Base-by-base conservation (phyloP, 2,113 vertebrate genomes). In the Jacana jacana region DNA sequence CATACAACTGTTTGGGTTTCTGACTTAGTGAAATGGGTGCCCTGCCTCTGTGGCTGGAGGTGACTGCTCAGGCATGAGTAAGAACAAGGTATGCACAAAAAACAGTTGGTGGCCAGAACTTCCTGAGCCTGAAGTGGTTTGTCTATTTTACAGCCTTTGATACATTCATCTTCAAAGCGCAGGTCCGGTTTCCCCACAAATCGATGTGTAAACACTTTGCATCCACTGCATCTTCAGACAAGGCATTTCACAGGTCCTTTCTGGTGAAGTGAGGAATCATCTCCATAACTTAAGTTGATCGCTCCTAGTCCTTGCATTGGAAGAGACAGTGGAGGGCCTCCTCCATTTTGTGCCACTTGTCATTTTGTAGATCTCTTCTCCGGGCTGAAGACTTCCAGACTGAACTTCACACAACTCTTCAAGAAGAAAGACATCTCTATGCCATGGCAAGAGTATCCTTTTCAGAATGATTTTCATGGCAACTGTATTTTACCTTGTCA, bases 401-500 rank as follows among this genome's bases (percentile, higher is more conserved):
- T 55, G 60, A 11, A 15, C 51, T 73, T 58, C 37, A 31, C 4
- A 11, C 18, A 8, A 1, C 2, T 3, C 19, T 65, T 60, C 6
- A n/a, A 31, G 49, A 24, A 39, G 17, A 40, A 28, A 37, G 49
- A 5, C 18, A 2, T 2, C 44, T 71, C 39, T 30, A 13, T 44
- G 61, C 54, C 3, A 0, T 1, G 16, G 39, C 61, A 58, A 31
- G 46, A 30, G 5, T 35, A 46, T 46, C 27, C 27, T 60, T 23
- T 37, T 16, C 9, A 49, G 61, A 69, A 35, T 0, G 0, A 15
- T 51, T 46, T 64, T 39, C n/a, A 13, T 1, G 1, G 24, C 1
- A 3, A 4, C 46, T 18, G 15, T 7, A 1, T 73, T 17, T 4
- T 16, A 30, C 71, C n/a, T 18, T 15, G 4, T 30, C 49, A 11